A percentile compares a stretch with the other conserved stretches of the same genome.
Conservation (phyloP, 2,797 vertebrate genomes). For the Astyanax mexicanus region DNA sequence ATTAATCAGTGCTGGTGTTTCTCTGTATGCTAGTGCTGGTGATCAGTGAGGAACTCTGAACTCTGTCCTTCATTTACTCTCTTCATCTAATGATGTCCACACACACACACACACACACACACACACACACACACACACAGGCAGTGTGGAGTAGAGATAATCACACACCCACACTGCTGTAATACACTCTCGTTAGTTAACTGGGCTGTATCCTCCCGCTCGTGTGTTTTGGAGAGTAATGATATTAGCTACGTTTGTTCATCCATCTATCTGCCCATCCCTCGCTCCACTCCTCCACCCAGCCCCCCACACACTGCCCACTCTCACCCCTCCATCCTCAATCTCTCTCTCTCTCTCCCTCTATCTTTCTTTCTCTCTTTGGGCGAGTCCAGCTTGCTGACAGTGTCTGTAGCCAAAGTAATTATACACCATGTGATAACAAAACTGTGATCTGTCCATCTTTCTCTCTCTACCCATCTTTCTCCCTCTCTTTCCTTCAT, state of each 20-base stretch:
- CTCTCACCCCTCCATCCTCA: conserved; percentile 13
- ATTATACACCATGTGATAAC: conserved; percentile 43
- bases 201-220: conserved; percentile 12
- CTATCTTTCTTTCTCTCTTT: neutral
- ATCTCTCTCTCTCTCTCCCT: no score
- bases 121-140: no score
- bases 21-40: no score
- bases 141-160: neutral
- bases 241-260: conserved; percentile 20
- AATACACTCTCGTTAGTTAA: conserved; percentile 18
- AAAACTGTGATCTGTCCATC: conserved; percentile 33
- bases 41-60: no score
- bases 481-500: conserved; percentile 48
- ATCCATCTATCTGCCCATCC: no score
- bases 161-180: neutral
- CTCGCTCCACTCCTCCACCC: conserved; percentile 42
- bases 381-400: conserved; percentile 11
- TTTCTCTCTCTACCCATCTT: neutral
- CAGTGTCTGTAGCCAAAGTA: conserved; percentile 38
- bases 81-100: no score
- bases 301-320: neutral
- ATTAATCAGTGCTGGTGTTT: no score
- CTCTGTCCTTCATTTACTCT: no score
- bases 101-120: neutral
- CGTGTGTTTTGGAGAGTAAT: conserved; percentile 33